These are phyloP conservation scores for Rhysida immarginata DNA, from an alignment of 1,140 invertebrate genomes.

Conservation along the genomic window DNA sequence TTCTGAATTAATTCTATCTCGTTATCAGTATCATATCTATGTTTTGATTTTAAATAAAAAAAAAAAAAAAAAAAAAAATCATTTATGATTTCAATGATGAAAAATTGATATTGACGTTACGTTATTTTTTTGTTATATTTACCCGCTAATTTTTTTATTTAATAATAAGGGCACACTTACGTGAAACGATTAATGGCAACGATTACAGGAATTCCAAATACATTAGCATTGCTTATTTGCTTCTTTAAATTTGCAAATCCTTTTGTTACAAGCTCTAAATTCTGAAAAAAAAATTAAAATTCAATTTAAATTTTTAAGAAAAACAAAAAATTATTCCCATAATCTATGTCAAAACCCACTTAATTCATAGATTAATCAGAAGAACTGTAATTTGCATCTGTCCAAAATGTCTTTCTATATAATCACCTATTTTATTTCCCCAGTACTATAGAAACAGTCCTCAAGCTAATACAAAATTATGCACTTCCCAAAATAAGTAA, in stretches of 20 bases:
- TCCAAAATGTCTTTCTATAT: no score
- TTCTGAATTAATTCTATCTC: constrained; percentile 69
- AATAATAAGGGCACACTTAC: constrained; percentile 37
- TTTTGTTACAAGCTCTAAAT: constrained; percentile 70
- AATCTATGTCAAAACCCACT: no score
- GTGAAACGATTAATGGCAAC: constrained; percentile 80
- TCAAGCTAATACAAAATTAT: no score
- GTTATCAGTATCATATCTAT: constrained; percentile 64
- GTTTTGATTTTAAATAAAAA: constrained; percentile 16
- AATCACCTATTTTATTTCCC: no score
- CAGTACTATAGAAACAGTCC: no score
- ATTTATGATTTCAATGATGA: background rate
- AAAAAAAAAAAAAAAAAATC: constrained; percentile 1
- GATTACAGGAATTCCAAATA: constrained; percentile 87
- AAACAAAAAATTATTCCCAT: no score
- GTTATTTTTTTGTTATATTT: background rate
- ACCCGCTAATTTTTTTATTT: background rate
- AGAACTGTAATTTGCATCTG: no score
- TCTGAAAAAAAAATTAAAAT: no score
- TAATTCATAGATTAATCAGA: no score
- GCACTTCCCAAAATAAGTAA: no score
- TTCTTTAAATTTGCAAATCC: constrained; percentile 82
- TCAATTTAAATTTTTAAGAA: no score
- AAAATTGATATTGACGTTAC: background rate
- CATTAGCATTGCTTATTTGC: constrained; percentile 82